Evolutionary conservation across 2,113 vertebrate species (phyloP), one percentile per base, ranked within the genome.

Genomic region (Erythrocebus patas): DNA sequence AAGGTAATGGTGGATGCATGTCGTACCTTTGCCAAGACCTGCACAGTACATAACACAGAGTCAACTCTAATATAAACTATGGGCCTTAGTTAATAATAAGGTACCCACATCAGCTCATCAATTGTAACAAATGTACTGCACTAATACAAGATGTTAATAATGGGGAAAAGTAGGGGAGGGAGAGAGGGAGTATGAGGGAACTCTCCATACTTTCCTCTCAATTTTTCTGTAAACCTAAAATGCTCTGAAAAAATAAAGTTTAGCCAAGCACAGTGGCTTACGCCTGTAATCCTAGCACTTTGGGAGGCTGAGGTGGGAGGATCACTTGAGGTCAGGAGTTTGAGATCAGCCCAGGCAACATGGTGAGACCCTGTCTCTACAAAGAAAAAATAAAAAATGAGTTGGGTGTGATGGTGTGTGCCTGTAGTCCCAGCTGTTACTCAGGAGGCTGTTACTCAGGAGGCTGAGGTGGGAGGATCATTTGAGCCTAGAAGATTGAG

Each of bases 211-310:
- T 83, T 82, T 72, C 48, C 75, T 52, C 32, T 89, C 61, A 10
- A 25, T 55, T 64, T 90, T 93, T 88, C 93, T 88, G 32, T 55
- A 95, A 88, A 40, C 25, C 12, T 73, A 85, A 93, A 93, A 40
- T 38, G 50, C 23, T 43, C 40, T 43, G 80, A 32, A 73, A 82
- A 73, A 94, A 78, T 59, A 73, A 11, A 38, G 40, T 30, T 9
- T 76, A 38, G 32, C 66, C 6, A 68, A 35, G 32, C 32, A 35
- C 32, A 17, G 32, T 68, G 66, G 66, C 32, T 68, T 35, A 68
- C 3, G 66, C 32, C 32, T 68, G 14, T 68, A 35, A 68, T 7
- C 30, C 32, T 16, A 68, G 66, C 66, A 68, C 32, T 68, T 68
- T 68, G 14, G 66, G 16, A 68, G 66, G 66, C 66, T 17, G 16